Evolutionary conservation across 1,140 invertebrate genomes (phyloP).

Genomic region (Lethrus apterus): DNA sequence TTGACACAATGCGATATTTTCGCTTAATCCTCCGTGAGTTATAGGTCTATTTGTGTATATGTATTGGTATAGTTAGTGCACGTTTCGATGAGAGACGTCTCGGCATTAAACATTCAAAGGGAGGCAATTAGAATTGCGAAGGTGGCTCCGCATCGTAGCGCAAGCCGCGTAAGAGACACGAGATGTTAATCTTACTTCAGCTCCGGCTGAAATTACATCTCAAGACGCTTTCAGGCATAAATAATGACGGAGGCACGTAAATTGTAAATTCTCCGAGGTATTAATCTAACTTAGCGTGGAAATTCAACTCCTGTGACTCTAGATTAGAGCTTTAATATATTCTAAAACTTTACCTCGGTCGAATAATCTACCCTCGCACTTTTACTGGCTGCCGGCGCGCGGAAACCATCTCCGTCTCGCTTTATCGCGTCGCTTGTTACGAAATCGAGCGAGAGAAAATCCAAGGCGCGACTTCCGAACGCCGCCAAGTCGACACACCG

Average conservation of each 20-base stretch:
- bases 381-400: too few relatives aligned
- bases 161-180: too few relatives aligned
- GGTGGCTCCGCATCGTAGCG: too few relatives aligned
- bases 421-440: background rate
- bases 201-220: slow-evolving; percentile 35
- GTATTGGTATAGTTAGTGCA: too few relatives aligned
- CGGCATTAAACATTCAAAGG: too few relatives aligned
- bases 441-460: background rate
- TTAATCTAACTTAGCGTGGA: slow-evolving; percentile 40
- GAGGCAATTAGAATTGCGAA: too few relatives aligned
- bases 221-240: slow-evolving; percentile 37
- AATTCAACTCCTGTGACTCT: slow-evolving; percentile 38
- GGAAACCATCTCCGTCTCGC: too few relatives aligned
- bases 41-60: too few relatives aligned
- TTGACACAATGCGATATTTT: too few relatives aligned
- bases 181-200: slow-evolving; percentile 32
- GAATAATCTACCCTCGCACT: slow-evolving; percentile 26
- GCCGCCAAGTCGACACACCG: slow-evolving; percentile 18
- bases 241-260: slow-evolving; percentile 36
- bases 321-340: slow-evolving; percentile 39
- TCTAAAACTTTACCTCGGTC: slow-evolving; percentile 34
- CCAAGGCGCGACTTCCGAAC: slow-evolving; percentile 1
- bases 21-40: too few relatives aligned
- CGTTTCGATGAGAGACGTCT: too few relatives aligned
- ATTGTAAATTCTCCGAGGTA: slow-evolving; percentile 38